Conservation (phyloP, 2,888 invertebrate species). For the Drosophila rellima region DNA sequence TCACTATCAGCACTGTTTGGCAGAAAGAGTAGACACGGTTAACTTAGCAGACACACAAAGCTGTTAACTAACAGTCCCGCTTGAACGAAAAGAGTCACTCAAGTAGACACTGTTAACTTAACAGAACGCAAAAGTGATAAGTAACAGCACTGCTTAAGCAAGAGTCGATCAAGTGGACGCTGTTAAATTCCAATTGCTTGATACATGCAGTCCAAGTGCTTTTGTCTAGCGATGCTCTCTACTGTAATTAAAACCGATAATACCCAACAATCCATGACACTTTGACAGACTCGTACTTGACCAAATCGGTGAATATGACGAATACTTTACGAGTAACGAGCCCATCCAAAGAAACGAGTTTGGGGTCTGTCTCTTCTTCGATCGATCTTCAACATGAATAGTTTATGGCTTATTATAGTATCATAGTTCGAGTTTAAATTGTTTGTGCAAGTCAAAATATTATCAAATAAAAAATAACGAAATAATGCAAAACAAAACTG, state of each 20-base stretch:
- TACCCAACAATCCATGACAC: constrained; percentile 15
- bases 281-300: constrained; percentile 5
- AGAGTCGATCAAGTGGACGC: not conserved
- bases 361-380: constrained; percentile 23
- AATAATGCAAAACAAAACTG: constrained; percentile 23
- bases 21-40: constrained; percentile 87
- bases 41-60: constrained; percentile 8
- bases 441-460: constrained; percentile 60
- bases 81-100: constrained; percentile 89
- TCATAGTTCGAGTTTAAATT: constrained; percentile 49
- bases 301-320: not conserved
- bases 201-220: constrained; percentile 62
- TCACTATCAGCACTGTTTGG: constrained; percentile 86
- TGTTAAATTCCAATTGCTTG: constrained; percentile 16
- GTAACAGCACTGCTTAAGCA: constrained; percentile 87
- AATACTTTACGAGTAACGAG: constrained; percentile 14
- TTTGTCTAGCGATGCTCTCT: constrained; percentile 59
- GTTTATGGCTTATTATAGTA: constrained; percentile 36
- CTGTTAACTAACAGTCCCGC: constrained; percentile 86
- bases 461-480: constrained; percentile 32
- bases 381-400: constrained; percentile 69
- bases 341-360: constrained; percentile 67
- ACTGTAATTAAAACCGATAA: constrained; percentile 25
- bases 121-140: constrained; percentile 20
- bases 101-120: constrained; percentile 64